These are phyloP conservation scores for Mimas tiliae DNA, from an alignment of 2,888 invertebrate genomes.

Conservation along the genomic window DNA sequence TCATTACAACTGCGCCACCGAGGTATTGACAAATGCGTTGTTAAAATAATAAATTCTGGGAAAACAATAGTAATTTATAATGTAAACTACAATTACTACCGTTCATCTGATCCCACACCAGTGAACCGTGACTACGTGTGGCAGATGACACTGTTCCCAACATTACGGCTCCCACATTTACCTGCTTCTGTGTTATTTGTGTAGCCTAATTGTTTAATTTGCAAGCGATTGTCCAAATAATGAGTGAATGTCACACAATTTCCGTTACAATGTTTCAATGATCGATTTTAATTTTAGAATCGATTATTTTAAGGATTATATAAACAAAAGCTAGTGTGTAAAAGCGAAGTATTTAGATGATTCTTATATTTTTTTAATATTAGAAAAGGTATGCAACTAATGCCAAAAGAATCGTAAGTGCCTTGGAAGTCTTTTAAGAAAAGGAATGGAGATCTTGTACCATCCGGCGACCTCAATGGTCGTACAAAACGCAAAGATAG, in stretches of 20 bases:
- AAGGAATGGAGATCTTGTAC: too few species aligned
- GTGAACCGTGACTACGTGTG: constrained; percentile 57
- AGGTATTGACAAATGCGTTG: background rate
- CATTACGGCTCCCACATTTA: constrained; percentile 67
- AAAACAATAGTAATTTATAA: constrained; percentile 1
- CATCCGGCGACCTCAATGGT: too few species aligned
- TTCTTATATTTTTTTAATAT: too few species aligned
- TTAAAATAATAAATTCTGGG: background rate
- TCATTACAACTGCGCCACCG: too few species aligned
- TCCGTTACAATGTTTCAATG: constrained; percentile 44
- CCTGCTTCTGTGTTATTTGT: constrained; percentile 63
- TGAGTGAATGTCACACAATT: constrained; percentile 56
- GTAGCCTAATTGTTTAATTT: constrained; percentile 73
- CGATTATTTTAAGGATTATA: too few species aligned
- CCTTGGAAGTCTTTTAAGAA: too few species aligned
- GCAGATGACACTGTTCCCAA: constrained; percentile 80
- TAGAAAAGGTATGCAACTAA: too few species aligned
- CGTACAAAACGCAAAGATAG: background rate
- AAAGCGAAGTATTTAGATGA: too few species aligned
- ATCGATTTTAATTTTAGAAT: background rate
- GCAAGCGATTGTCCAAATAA: constrained; percentile 61
- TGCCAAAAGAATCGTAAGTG: too few species aligned
- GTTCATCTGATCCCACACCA: constrained; percentile 55
- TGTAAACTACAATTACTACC: background rate
- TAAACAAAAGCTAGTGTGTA: too few species aligned